phyloP scores from a whole-genome alignment of 2,888 invertebrate genomes.

The Lingula anatina region DNA sequence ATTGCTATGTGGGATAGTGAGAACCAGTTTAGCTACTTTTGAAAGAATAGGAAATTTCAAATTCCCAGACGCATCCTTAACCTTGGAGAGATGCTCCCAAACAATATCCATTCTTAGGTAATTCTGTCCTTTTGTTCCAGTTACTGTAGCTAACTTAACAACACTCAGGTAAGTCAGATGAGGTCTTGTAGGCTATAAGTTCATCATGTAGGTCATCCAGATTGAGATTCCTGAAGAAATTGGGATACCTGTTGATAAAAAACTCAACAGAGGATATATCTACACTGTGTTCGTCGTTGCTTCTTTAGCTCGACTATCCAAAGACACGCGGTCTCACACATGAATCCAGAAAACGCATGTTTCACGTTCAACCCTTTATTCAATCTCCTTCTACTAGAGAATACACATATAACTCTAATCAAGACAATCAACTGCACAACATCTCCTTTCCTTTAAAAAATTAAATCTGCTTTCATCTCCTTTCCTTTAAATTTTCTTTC shows the following conservation, averaged over 20 bases:
- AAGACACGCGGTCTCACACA: no score
- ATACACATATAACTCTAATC: no score
- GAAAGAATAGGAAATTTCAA: no score
- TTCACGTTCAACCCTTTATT: no score
- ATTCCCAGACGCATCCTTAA: not conserved
- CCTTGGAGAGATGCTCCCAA: not conserved
- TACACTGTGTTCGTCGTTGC: no score
- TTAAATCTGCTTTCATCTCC: no score
- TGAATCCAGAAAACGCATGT: no score
- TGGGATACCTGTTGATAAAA: not conserved
- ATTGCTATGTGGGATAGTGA: conserved; percentile 11
- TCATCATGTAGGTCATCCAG: not conserved
- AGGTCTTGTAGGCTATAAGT: not conserved
- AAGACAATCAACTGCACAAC: no score
- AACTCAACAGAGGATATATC: not conserved
- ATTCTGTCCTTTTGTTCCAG: not conserved
- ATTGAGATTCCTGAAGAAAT: not conserved
- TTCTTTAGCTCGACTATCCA: no score
- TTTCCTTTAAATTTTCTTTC: no score
- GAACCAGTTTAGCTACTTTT: conserved; percentile 4
- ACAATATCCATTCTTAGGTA: not conserved
- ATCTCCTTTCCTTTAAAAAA: no score
- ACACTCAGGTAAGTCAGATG: not conserved
- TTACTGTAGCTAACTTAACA: not conserved
- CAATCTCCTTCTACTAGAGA: no score